These are phyloP conservation scores for Pyrrhosoma nymphula DNA, from an alignment of 2,888 invertebrate species.

Conservation along the genomic window DNA sequence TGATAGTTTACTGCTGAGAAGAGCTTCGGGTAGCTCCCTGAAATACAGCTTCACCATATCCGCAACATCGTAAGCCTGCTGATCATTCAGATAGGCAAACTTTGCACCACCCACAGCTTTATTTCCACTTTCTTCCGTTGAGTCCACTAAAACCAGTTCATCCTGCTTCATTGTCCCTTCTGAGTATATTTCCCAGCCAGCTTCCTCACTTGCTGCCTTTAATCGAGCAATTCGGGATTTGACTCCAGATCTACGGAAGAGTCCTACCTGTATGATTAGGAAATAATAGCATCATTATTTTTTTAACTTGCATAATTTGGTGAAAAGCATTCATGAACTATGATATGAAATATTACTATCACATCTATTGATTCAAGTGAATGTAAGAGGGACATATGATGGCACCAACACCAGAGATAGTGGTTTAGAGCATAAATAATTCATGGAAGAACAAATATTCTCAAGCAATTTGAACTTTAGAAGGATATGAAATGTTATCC, in stretches of 20 bases:
- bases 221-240: slow-evolving; percentile 94
- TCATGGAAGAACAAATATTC: too few species aligned
- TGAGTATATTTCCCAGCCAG: slow-evolving; percentile 76
- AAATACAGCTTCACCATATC: slow-evolving; percentile 98
- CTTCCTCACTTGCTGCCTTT: slow-evolving; percentile 86
- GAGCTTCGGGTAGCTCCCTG: slow-evolving; percentile 95
- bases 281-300: neutral
- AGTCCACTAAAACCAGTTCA: slow-evolving; percentile 5
- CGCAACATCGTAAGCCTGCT: slow-evolving; percentile 96
- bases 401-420: too few species aligned
- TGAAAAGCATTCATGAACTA: too few species aligned
- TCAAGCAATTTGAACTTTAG: neutral
- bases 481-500: neutral
- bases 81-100: slow-evolving; percentile 82
- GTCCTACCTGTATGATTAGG: slow-evolving; percentile 84
- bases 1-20: slow-evolving; percentile 95
- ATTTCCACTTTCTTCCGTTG: slow-evolving; percentile 14
- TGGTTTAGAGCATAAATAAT: too few species aligned
- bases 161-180: slow-evolving; percentile 42
- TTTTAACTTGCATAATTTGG: too few species aligned
- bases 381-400: too few species aligned
- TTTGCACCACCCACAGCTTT: slow-evolving; percentile 40
- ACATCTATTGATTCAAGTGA: too few species aligned
- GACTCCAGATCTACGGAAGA: slow-evolving; percentile 97
- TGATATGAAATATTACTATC: too few species aligned